These are phyloP conservation scores for Scyliorhinus canicula DNA, from an alignment of 2,797 vertebrate species.

Conservation along the genomic window DNA sequence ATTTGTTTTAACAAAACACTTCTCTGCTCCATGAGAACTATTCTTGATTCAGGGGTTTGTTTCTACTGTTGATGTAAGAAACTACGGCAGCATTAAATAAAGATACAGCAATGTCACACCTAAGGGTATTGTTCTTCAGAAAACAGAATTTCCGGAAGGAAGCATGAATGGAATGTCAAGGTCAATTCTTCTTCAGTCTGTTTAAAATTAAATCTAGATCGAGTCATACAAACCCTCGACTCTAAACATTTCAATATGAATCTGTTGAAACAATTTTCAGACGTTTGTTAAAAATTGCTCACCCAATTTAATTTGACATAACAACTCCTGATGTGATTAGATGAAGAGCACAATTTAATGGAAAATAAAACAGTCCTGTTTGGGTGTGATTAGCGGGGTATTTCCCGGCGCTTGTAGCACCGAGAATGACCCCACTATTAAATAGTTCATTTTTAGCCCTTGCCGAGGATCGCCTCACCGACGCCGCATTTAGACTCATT, in stretches of 20 bases:
- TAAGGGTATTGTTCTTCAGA: background rate
- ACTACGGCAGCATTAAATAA: background rate
- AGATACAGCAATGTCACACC: background rate
- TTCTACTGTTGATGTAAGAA: background rate
- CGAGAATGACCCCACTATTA: too few species aligned
- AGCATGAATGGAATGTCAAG: constrained; percentile 22
- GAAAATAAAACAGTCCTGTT: too few species aligned
- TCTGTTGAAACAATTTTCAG: background rate
- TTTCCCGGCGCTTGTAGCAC: too few species aligned
- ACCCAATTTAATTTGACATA: background rate
- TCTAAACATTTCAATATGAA: background rate
- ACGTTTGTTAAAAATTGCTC: background rate
- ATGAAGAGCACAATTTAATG: too few species aligned
- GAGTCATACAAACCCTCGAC: background rate
- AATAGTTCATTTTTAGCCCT: too few species aligned
- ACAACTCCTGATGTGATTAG: background rate
- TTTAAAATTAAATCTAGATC: background rate
- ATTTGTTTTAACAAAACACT: background rate
- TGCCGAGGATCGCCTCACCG: too few species aligned
- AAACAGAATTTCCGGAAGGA: background rate
- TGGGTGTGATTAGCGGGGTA: too few species aligned
- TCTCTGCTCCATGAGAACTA: background rate
- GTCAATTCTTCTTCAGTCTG: background rate
- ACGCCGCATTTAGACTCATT: too few species aligned
- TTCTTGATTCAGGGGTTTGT: background rate